Base-by-base conservation (phyloP, 2,888 invertebrate species). In the Agrilus mali region DNA sequence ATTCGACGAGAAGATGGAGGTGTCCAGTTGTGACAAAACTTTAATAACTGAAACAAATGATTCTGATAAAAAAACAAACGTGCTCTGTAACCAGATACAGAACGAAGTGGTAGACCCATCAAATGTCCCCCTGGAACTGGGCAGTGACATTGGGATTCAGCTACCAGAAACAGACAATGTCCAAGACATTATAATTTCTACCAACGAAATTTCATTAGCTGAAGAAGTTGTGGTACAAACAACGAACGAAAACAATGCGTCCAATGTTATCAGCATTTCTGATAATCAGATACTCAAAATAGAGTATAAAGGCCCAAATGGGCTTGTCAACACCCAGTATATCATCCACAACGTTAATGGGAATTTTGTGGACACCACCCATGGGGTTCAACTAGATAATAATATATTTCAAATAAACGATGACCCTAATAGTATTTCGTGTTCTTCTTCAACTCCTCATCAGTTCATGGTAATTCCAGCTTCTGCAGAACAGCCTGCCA, bases 261-360 rank as follows among this genome's bases (percentile, higher is more conserved):
- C 54, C 10, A 56, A 59, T 38, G 52, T 61, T 6, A 60, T 65
- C 15, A 60, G 49, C 42, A 55, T 63, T 35, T 47, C 56, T 10
- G 63, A 63, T 36, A 57, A 55, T 42, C 62, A 63, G 48, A 61
- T 65, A 20, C 60, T 66, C 20, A 61, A 64, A 47, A 64, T 65
- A 10, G 59, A 65, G 38, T 66, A 62, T 40, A 56, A 59, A 47
- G 62, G 58, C 39, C 60, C 59, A 5, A 55, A 60, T 40, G 64
- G 63, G 3, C 45, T 58, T 7, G 56, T 65, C 6, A 63, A 60
- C 43, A 61, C 63, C 3, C 61, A 63, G 48, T 65, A 64, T 46
- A 27, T 27, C 27, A 27, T 27, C 5, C 27, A 27, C 27, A 57
- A 65, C 22, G 61, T 65, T 3, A 59, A 64, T 43, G 58, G 63